Evolutionary conservation across 2,797 vertebrate species (phyloP).

Genomic region (Macroramphosus scolopax): DNA sequence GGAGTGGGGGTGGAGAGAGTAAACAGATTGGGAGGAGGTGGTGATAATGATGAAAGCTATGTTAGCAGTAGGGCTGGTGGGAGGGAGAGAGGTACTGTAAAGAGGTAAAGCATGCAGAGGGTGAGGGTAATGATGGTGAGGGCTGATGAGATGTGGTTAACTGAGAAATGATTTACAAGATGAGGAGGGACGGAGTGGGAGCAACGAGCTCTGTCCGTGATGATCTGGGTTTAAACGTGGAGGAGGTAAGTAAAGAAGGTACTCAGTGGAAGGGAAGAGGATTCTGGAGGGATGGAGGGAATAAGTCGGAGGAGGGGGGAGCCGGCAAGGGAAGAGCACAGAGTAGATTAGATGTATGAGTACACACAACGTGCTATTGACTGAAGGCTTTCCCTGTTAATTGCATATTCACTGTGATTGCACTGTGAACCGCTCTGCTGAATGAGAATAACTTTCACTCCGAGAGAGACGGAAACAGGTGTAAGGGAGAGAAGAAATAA

Average conservation of each 20-base stretch:
- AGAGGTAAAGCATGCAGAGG: conserved; percentile 30
- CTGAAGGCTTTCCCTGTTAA: conserved; percentile 74
- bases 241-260: conserved; percentile 37
- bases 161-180: conserved; percentile 58
- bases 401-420: conserved; percentile 76
- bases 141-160: conserved; percentile 55
- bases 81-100: conserved; percentile 41
- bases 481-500: not conserved
- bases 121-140: conserved; percentile 42
- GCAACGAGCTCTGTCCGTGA: conserved; percentile 34
- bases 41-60: conserved; percentile 67
- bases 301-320: no score
- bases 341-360: conserved; percentile 47
- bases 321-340: conserved; percentile 24
- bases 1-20: conserved; percentile 47
- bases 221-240: conserved; percentile 41
- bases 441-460: conserved; percentile 63
- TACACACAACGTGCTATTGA: conserved; percentile 71
- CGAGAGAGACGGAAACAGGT: conserved; percentile 5
- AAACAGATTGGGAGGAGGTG: conserved; percentile 67
- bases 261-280: conserved; percentile 41
- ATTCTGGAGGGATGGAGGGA: conserved; percentile 6
- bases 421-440: conserved; percentile 54
- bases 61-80: conserved; percentile 42
- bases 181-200: conserved; percentile 27